phyloP scores from a whole-genome alignment of 2,888 invertebrate genomes.

The Odontocolon sp. region DNA sequence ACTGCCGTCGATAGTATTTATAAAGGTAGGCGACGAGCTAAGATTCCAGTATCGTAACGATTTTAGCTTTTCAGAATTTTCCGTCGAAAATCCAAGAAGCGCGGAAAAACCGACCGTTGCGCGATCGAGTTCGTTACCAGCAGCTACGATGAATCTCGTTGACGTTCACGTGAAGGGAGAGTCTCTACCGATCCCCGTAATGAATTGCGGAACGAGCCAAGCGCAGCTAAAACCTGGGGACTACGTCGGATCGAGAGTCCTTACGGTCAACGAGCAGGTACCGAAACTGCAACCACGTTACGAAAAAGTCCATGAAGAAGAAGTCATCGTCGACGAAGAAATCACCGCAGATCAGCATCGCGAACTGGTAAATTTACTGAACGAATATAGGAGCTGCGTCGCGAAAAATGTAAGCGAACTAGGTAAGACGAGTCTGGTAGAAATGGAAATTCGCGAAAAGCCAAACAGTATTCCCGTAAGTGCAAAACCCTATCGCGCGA shows the following conservation, averaged over 20 bases:
- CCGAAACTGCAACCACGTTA: background rate
- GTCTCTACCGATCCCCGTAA: background rate
- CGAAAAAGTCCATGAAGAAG: slow-evolving; percentile 10
- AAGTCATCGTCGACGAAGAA: background rate
- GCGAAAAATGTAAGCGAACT: slow-evolving; percentile 49
- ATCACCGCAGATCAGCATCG: background rate
- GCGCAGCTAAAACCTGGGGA: background rate
- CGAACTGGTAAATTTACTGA: slow-evolving; percentile 9
- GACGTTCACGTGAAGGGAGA: background rate
- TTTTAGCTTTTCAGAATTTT: background rate
- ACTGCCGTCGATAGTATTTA: slow-evolving; percentile 52
- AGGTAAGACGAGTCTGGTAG: slow-evolving; percentile 38
- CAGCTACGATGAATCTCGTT: background rate
- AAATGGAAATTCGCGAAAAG: slow-evolving; percentile 58
- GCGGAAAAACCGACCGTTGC: background rate
- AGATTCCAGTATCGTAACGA: background rate
- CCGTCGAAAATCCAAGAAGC: background rate
- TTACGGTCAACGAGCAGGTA: background rate
- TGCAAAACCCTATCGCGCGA: slow-evolving; percentile 42
- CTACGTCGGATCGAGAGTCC: background rate
- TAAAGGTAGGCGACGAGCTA: slow-evolving; percentile 46
- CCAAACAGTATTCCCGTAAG: slow-evolving; percentile 34
- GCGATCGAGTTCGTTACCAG: background rate
- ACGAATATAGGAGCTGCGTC: slow-evolving; percentile 41
- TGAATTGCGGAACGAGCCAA: background rate